phyloP scores from a whole-genome alignment of 1,140 invertebrate species.

The Drosophila ogumai region DNA sequence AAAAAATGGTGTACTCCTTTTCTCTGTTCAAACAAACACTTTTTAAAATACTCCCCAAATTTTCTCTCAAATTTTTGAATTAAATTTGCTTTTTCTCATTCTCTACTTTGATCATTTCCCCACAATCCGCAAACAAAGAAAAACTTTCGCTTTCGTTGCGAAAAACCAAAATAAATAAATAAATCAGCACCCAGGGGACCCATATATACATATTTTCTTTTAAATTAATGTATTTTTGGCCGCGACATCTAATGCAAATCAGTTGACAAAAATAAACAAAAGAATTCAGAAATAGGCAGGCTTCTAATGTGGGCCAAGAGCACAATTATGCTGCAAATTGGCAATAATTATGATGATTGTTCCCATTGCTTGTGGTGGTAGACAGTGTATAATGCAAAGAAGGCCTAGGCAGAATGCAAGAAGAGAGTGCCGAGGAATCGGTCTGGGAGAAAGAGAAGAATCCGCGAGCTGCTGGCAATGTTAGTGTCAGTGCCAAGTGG shows the following conservation, averaged over 20 bases:
- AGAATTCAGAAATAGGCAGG: conserved; percentile 30
- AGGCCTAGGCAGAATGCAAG: neutral
- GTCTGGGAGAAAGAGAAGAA: conserved; percentile 2
- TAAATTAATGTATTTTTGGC: conserved; percentile 62
- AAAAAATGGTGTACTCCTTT: no score
- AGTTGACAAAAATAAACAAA: conserved; percentile 53
- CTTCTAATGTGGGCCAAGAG: conserved; percentile 43
- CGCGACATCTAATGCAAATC: conserved; percentile 47
- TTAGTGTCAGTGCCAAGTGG: conserved; percentile 61
- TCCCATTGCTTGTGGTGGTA: conserved; percentile 14
- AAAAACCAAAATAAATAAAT: conserved; percentile 36
- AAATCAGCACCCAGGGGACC: conserved; percentile 26
- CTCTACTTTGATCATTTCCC: conserved; percentile 4
- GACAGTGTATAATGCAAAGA: conserved; percentile 12
- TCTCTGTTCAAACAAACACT: neutral
- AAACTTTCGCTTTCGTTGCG: conserved; percentile 66
- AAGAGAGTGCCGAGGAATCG: conserved; percentile 7
- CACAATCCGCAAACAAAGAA: conserved; percentile 14
- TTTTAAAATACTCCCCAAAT: neutral
- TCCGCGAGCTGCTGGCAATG: conserved; percentile 40
- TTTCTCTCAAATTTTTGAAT: neutral
- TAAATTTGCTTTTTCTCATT: neutral
- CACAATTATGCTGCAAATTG: conserved; percentile 30
- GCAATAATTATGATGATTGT: conserved; percentile 34
- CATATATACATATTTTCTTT: conserved; percentile 46